Evolutionary conservation across 2,888 invertebrate species (phyloP).

Genomic region (Pomacea canaliculata): DNA sequence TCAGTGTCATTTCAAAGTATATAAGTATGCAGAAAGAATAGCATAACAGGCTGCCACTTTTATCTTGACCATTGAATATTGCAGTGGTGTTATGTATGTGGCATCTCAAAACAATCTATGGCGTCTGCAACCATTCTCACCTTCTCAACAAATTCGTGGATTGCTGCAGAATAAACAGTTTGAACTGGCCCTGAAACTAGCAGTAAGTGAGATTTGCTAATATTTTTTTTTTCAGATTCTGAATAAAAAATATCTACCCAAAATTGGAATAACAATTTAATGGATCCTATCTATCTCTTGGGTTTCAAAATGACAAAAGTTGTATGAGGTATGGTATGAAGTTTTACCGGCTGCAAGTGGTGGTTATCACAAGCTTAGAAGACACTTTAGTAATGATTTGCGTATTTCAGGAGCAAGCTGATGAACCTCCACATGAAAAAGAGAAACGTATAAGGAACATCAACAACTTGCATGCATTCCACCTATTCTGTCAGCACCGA

Average conservation of each 20-base stretch:
- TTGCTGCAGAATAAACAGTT: slow-evolving; percentile 92
- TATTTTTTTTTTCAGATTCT: too few species aligned
- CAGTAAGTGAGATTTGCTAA: slow-evolving; percentile 75
- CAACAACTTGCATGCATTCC: slow-evolving; percentile 89
- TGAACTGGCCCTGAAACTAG: slow-evolving; percentile 90
- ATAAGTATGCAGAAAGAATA: too few species aligned
- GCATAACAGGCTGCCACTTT: too few species aligned
- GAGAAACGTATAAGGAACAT: slow-evolving; percentile 86
- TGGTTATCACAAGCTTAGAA: too few species aligned
- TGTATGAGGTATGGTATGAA: too few species aligned
- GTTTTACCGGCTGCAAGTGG: too few species aligned
- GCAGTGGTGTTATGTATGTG: slow-evolving; percentile 82
- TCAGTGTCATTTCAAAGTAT: too few species aligned
- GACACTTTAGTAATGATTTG: too few species aligned
- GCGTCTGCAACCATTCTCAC: slow-evolving; percentile 81
- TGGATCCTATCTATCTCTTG: too few species aligned
- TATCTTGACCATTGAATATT: not conserved
- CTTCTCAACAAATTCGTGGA: slow-evolving; percentile 85
- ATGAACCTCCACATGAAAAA: slow-evolving; percentile 85
- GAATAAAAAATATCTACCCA: too few species aligned
- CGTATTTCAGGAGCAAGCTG: slow-evolving; percentile 80
- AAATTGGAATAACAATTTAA: too few species aligned
- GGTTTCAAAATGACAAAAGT: too few species aligned
- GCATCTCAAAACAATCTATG: slow-evolving; percentile 88
- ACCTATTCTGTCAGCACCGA: slow-evolving; percentile 89